Base-by-base conservation (phyloP, 2,888 invertebrate genomes). In the Monopis laevigella region DNA sequence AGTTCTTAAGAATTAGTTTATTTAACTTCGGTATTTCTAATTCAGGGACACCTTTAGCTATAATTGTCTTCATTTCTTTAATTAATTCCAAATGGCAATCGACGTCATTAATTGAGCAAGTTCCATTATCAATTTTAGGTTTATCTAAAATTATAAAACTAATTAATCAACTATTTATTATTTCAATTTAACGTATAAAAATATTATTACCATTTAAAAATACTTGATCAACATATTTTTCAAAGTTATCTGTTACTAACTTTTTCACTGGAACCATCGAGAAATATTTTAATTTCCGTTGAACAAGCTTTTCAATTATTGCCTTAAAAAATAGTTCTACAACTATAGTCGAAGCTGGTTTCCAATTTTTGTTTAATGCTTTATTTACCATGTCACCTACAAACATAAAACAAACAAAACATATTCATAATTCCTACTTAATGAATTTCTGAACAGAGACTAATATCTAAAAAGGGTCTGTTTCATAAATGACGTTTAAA, bases 291-390 rank as follows among this genome's bases (percentile, higher is more conserved):
- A 36, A 36, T 12, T 21, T 21, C 17, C 12, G 19, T 21, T 19
- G 21, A 21, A 18, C 21, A 7, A 36, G 11, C 2, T 19, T n/a
- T 2, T 4, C 21, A 21, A 21, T 21, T 21, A 21, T n/a, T 8
- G 19, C 5, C 16, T 36, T 36, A 2, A 36, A 11, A 2, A 36
- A 17, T 5, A 10, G 2, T 21, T 8, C 12, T 2, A 36, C 21
- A 3, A 36, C 11, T 2, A 21, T 19, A 10, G 36, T 12, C 4
- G 21, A 36, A 8, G 6, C 11, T 21, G 19, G 19, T 11, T 12
- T 36, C 36, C 36, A 36, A 12, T 36, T 19, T 36, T 36, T 21
- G 21, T 36, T 36, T 36, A 36, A 3, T 2, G 19, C 19, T 36
- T 36, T 21, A 36, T 36, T 36, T 3, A 36, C 13, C 7, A 16